Evolutionary conservation across 1,140 invertebrate species (phyloP).

Genomic region (Ceratitis capitata): DNA sequence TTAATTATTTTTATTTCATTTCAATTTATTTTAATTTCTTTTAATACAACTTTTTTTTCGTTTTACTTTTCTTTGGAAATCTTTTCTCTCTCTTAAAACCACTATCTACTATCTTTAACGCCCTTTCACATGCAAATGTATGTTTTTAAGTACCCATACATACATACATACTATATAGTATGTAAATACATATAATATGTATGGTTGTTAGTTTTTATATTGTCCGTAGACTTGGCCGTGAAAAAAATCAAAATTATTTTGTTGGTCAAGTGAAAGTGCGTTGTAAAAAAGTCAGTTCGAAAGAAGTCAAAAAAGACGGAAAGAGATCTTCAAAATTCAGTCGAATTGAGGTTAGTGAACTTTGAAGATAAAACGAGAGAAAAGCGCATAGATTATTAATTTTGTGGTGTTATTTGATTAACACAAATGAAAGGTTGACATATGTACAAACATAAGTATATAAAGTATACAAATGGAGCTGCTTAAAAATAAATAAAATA

Average conservation of each 20-base stretch:
- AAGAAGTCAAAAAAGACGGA: neutral
- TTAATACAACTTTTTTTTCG: no score
- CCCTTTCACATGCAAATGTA: neutral
- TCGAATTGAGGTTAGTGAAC: neutral
- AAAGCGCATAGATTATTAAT: neutral
- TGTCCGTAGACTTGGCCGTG: conserved; percentile 4
- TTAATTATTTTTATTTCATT: neutral
- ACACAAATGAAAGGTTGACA: neutral
- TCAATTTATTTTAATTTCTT: neutral
- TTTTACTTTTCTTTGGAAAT: neutral
- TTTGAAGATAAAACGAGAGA: neutral
- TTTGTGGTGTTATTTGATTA: neutral
- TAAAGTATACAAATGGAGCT: no score
- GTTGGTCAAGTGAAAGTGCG: conserved; percentile 23
- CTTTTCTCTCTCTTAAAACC: neutral
- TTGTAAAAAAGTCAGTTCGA: neutral
- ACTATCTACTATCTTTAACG: no score
- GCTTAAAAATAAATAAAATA: no score
- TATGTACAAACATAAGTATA: no score
- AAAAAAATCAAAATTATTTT: conserved; percentile 8
- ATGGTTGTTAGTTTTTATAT: neutral
- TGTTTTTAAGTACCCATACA: no score
- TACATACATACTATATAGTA: neutral
- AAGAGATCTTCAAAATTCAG: neutral
- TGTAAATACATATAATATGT: no score